phyloP scores from a whole-genome alignment of 2,888 invertebrate genomes.

The Hypercompe scribonia region DNA sequence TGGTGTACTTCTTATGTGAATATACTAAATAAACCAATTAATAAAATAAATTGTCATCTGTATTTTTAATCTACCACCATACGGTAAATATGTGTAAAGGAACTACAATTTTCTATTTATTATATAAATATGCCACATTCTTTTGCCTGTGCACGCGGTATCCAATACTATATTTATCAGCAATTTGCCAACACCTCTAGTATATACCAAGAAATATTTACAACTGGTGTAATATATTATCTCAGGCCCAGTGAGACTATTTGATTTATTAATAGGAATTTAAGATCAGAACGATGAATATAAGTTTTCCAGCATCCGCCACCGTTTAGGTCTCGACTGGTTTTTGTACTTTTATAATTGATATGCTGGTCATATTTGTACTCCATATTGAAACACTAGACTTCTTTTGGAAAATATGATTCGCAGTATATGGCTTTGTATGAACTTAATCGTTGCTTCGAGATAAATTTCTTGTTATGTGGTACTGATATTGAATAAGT shows the following conservation, averaged over 20 bases:
- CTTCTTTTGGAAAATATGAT: slow-evolving; percentile 31
- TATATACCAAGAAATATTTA: neutral
- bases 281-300: slow-evolving; percentile 48
- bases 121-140: too few species aligned
- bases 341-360: slow-evolving; percentile 41
- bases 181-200: neutral
- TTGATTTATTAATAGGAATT: slow-evolving; percentile 38
- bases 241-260: slow-evolving; percentile 19
- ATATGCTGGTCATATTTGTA: slow-evolving; percentile 33
- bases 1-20: too few species aligned
- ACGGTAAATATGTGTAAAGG: too few species aligned
- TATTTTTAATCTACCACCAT: too few species aligned
- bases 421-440: slow-evolving; percentile 6
- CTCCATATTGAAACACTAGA: slow-evolving; percentile 25
- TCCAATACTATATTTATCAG: neutral
- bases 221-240: slow-evolving; percentile 13
- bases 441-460: neutral
- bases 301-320: slow-evolving; percentile 22
- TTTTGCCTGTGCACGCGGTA: too few species aligned
- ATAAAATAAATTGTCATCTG: too few species aligned
- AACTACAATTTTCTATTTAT: too few species aligned
- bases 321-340: slow-evolving; percentile 31
- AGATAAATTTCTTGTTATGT: slow-evolving; percentile 1
- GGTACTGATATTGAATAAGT: neutral
- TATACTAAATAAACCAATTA: too few species aligned